Base-by-base conservation (phyloP, 2,113 vertebrate genomes). In the Pundamilia nyererei region DNA sequence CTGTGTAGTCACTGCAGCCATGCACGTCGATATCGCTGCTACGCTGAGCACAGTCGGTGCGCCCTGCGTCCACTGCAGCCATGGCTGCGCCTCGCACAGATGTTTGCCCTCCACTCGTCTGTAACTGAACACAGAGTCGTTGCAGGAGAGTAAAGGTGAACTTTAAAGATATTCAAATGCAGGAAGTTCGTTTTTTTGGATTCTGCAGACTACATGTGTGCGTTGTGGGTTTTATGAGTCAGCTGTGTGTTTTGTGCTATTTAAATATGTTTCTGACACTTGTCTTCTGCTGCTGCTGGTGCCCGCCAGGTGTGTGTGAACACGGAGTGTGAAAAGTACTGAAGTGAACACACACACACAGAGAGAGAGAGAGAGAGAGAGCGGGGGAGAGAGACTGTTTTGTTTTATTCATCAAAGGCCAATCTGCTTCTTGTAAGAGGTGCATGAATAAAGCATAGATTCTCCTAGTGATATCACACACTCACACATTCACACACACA, bases 351-450 rank as follows among this genome's bases (percentile, higher is more conserved):
- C 42, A 31, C 42, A 77, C 40, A 26, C 38, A 68, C 6, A 13
- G n/a, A n/a, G n/a, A n/a, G n/a, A n/a, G n/a, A n/a, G n/a, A n/a
- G n/a, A 3, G 14, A 35, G 33, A 35, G 33, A 26, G 35, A 6
- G 19, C 1, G 1, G 3, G 42, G 5, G 42, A 24, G 26, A 33
- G 31, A 56, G 55, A 55, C 38, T 40, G 65, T 87, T 88, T 89
- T 91, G 82, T 90, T 91, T 93, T 83, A 90, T 90, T 93, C 85
- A 93, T 90, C 92, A 90, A 89, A 93, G 89, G 38, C 90, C 89
- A 84, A 86, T 84, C 92, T 91, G 89, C 87, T 87, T 56, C 86
- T 86, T 90, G 58, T 89, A 86, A 91, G 80, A 86, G 70, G 33
- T 62, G 56, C 83, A 91, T 90, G 77, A 93, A 91, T 91, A 90